phyloP scores from a whole-genome alignment of 1,140 invertebrate genomes.

The Leguminivora glycinivorella region DNA sequence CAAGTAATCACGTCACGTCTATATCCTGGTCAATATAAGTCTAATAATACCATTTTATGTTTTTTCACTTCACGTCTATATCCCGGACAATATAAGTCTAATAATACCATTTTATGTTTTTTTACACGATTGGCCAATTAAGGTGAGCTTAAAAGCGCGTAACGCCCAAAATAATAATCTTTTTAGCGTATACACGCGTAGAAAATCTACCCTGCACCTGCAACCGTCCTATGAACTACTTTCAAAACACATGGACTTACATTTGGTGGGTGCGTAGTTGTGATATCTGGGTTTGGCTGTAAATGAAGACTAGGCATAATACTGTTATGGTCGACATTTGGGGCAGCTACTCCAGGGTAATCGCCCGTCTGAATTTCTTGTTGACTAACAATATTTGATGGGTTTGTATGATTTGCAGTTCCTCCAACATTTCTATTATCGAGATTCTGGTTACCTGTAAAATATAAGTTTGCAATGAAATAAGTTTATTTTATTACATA shows the following conservation, averaged over 20 bases:
- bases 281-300: not conserved
- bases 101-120: too few species aligned
- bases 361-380: not conserved
- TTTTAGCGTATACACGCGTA: too few species aligned
- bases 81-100: too few species aligned
- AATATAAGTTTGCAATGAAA: not conserved
- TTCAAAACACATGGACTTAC: not conserved
- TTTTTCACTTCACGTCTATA: too few species aligned
- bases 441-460: slow-evolving; percentile 47
- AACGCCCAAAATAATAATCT: too few species aligned
- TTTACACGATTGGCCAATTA: too few species aligned
- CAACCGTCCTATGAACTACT: too few species aligned
- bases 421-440: slow-evolving; percentile 38
- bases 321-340: slow-evolving; percentile 5
- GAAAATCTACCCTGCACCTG: too few species aligned
- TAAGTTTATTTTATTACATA: slow-evolving; percentile 9
- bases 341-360: not conserved
- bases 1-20: too few species aligned
- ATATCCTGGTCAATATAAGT: too few species aligned
- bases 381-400: not conserved
- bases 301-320: not conserved
- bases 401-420: slow-evolving; percentile 29
- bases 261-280: not conserved
- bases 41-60: too few species aligned
- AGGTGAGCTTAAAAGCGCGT: too few species aligned